These are phyloP conservation scores for Rhynchonycteris naso DNA, from an alignment of 2,797 vertebrate species.

Conservation along the genomic window DNA sequence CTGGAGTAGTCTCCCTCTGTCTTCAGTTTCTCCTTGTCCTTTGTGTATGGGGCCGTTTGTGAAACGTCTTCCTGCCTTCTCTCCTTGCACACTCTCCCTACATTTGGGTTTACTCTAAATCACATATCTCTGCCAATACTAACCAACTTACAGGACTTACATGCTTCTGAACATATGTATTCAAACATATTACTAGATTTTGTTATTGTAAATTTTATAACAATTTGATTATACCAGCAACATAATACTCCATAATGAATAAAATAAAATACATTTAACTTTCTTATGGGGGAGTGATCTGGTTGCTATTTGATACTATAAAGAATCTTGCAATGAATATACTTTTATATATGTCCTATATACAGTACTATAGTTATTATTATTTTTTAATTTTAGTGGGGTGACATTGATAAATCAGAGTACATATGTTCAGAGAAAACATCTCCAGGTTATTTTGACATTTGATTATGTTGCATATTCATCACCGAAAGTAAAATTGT, in stretches of 20 bases:
- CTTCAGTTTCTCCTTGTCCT: not conserved
- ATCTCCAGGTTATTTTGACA: no score
- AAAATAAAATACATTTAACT: constrained; percentile 1
- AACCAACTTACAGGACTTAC: not conserved
- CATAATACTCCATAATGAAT: not conserved
- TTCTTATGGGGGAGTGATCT: not conserved
- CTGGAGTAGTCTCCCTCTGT: not conserved
- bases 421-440: no score
- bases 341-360: not conserved
- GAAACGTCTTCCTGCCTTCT: not conserved
- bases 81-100: not conserved
- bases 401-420: no score
- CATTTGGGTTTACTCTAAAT: not conserved
- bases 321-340: not conserved
- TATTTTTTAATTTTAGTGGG: no score
- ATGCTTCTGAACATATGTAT: not conserved
- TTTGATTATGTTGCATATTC: no score
- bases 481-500: no score
- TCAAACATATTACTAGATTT: not conserved
- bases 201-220: not conserved
- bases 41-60: not conserved
- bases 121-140: not conserved
- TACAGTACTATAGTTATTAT: not conserved
- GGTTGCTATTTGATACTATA: not conserved
- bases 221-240: not conserved